Evolutionary conservation across 1,140 invertebrate genomes (phyloP), one percentile per base, ranked within the genome.

Genomic region (Melanaphis sacchari): DNA sequence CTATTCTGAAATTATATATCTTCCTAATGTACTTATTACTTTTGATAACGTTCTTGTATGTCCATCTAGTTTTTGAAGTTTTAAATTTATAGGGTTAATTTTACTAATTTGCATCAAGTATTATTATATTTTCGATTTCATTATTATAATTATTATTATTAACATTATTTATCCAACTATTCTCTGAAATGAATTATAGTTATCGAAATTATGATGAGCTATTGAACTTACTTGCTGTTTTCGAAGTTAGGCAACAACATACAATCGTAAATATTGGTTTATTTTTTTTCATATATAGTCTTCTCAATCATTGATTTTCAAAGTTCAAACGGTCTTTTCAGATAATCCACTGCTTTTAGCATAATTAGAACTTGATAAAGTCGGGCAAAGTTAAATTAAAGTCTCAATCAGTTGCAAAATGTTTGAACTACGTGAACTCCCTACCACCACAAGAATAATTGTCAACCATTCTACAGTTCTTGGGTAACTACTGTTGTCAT

Each of bases 251-350:
- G 31, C 5, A n/a, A 76, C n/a, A n/a, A 76, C 18, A n/a, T 76
- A n/a, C 15, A 76, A n/a, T n/a, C 15, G 59, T 76, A 15, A n/a
- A n/a, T 18, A n/a, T 76, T 76, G 4, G 18, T n/a, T 49, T 59
- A 54, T 66, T 66, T 76, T 76, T 66, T n/a, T 76, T 76, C 59
- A 76, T 76, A 76, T 76, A 31, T 76, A 5, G 15, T n/a, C 31
- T 76, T 76, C n/a, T 76, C 59, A 76, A 76, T 36, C 31, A 76
- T 76, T n/a, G 59, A n/a, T 76, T 76, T 76, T 76, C 59, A 76
- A n/a, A 76, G 31, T 76, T 76, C 31, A 76, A 76, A 76, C 15
- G 15, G 31, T 76, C 59, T 76, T n/a, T n/a, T 76, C 59, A n/a
- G 31, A 26, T 59, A 31, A 59, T 59, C 54, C 54, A 59, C 26